These are phyloP conservation scores for Stylophora pistillata DNA, from an alignment of 64 coral and sea anemone genomes.

Conservation along the genomic window DNA sequence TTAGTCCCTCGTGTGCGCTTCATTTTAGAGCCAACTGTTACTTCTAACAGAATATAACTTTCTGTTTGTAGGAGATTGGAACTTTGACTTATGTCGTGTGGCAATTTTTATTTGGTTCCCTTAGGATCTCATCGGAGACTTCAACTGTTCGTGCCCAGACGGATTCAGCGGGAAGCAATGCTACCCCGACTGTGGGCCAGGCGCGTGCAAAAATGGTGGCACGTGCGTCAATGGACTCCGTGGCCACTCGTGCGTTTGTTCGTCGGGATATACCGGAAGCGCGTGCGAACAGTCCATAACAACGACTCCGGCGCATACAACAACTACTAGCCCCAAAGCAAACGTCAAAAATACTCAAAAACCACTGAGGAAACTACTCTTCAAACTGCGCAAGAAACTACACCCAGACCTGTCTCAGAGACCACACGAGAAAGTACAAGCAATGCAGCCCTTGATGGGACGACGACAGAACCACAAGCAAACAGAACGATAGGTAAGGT, in stretches of 20 bases:
- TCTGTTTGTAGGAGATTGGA: not conserved
- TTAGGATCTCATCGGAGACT: conserved; percentile 72
- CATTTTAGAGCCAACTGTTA: no score
- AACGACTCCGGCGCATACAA: not conserved
- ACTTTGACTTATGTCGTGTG: not conserved
- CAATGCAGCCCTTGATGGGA: no score
- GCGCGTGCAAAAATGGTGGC: conserved; percentile 75
- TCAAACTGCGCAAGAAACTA: no score
- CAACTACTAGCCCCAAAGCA: not conserved
- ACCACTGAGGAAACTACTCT: no score
- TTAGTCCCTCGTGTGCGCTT: no score
- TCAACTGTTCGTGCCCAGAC: conserved; percentile 71
- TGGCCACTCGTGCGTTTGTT: conserved; percentile 63
- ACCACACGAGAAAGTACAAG: no score
- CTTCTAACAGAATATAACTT: no score
- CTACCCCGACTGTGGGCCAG: conserved; percentile 55
- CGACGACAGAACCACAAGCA: no score
- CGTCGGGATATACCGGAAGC: conserved; percentile 61
- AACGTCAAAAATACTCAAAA: not conserved
- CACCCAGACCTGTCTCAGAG: no score
- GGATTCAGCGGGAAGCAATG: conserved; percentile 75
- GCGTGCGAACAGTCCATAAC: conserved; percentile 44
- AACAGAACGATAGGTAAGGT: no score
- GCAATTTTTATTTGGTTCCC: not conserved
- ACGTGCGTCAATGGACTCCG: conserved; percentile 71